Evolutionary conservation across 2,113 vertebrate species (phyloP).

Genomic region (Zosterops hypoxanthus): DNA sequence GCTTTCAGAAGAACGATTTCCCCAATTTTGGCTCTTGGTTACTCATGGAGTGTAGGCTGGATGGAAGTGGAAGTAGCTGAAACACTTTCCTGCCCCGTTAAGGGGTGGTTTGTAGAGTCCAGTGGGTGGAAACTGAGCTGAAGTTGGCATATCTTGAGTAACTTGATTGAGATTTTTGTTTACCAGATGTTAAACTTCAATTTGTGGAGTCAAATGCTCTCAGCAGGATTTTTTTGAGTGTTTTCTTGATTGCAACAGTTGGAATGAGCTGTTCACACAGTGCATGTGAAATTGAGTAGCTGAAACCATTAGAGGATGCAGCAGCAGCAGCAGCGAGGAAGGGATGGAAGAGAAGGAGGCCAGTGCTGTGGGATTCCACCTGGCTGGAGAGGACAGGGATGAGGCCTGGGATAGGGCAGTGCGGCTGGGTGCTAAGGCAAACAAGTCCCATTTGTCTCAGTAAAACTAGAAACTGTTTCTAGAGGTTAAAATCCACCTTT

Average conservation of each 20-base stretch:
- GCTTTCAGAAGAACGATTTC: neutral
- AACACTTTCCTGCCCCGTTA: neutral
- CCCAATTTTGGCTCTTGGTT: neutral
- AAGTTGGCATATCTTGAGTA: neutral
- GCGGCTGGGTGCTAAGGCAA: neutral
- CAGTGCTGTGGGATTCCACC: neutral
- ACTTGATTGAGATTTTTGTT: neutral
- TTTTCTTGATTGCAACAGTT: neutral
- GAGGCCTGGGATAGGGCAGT: rapidly evolving
- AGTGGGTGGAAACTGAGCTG: neutral
- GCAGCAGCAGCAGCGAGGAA: neutral
- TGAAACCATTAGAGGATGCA: neutral
- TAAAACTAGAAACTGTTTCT: neutral
- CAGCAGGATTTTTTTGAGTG: neutral
- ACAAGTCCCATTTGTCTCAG: neutral
- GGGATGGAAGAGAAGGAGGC: neutral
- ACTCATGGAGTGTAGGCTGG: slow-evolving; percentile 22
- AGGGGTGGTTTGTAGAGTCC: neutral
- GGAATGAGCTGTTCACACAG: neutral
- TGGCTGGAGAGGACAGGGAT: neutral
- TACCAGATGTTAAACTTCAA: neutral
- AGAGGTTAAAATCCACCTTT: neutral
- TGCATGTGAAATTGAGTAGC: neutral
- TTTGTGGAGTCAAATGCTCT: rapidly evolving
- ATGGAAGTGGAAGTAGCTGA: neutral